Evolutionary conservation across 2,113 vertebrate genomes (phyloP).

Genomic region (Corvus cornix): DNA sequence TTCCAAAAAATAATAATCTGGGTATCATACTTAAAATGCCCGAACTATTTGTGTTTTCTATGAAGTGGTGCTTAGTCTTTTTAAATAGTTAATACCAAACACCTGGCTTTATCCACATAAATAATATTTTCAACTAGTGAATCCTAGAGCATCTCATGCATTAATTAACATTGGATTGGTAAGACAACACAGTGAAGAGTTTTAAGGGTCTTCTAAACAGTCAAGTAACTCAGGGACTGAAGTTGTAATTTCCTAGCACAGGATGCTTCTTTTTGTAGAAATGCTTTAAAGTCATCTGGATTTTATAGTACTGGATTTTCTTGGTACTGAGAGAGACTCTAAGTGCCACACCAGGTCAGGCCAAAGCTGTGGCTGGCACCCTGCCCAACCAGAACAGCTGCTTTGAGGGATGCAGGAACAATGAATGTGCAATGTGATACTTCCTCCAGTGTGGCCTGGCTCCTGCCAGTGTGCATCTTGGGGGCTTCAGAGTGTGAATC

Average conservation of each 20-base stretch:
- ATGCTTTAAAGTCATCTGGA: neutral
- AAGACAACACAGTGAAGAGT: neutral
- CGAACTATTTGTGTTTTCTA: neutral
- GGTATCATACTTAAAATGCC: neutral
- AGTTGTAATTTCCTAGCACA: neutral
- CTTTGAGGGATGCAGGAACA: neutral
- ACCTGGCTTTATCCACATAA: neutral
- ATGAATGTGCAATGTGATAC: neutral
- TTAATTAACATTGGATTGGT: neutral
- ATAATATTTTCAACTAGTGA: neutral
- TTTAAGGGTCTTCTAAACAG: neutral
- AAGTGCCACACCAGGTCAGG: neutral
- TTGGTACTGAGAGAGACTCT: neutral
- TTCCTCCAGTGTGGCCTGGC: neutral
- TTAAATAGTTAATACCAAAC: neutral
- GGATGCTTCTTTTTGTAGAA: neutral
- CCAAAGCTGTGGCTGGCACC: neutral
- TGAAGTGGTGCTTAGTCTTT: neutral
- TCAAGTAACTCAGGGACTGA: neutral
- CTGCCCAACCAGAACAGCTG: neutral
- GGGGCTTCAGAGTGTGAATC: neutral
- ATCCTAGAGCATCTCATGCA: neutral
- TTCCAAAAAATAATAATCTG: neutral
- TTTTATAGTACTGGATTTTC: neutral
- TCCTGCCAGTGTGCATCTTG: neutral